Evolutionary conservation across 2,888 invertebrate species (phyloP), one percentile per base, ranked within the genome.

Genomic region (Fabriciana adippe): DNA sequence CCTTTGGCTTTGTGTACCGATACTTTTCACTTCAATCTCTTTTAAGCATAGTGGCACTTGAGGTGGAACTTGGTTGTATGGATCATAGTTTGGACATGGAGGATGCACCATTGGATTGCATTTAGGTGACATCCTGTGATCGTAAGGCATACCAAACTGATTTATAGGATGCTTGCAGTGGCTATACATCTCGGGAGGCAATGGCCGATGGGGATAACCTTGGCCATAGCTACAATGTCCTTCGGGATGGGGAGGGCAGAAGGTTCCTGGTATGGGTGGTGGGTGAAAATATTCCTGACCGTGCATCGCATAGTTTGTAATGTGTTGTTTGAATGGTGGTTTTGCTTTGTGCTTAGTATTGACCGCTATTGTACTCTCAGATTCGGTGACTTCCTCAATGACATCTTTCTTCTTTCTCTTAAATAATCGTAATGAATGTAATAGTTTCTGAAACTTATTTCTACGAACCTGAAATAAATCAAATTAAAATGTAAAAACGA

Each of bases 21-120:
- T 86, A 72, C 87, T 92, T 74, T 88, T 90, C 0, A 92, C 89
- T 83, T 92, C 92, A 57, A 92, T 82, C 75, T 92, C 90, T 73
- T 88, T 90, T 1, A 92, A 74, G 69, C 90, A 90, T 0, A 91
- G 72, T 2, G 90, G 90, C 13, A 84, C 80, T 75, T 86, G 88
- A 6, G 76, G 75, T 15, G 70, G 82, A 48, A 75, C 70, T 50
- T 76, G 79, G 16, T 74, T 74, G 69, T 77, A 82, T 6, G 63
- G 68, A 11, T 75, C 72, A 59, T 70, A 74, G 60, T 70, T 71
- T 18, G 70, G 67, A 45, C 71, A 73, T 35, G 66, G 67, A 11
- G 64, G 45, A 54, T 70, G 41, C 3, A 53, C 45, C 15, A 47
- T 21, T 55, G 61, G 62, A 54, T 61, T 59, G 15, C 50, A 66